Percentiles rank a stretch among this genome's conserved stretches.
Conservation (phyloP, 2,888 invertebrate species). For the Belgica antarctica region DNA sequence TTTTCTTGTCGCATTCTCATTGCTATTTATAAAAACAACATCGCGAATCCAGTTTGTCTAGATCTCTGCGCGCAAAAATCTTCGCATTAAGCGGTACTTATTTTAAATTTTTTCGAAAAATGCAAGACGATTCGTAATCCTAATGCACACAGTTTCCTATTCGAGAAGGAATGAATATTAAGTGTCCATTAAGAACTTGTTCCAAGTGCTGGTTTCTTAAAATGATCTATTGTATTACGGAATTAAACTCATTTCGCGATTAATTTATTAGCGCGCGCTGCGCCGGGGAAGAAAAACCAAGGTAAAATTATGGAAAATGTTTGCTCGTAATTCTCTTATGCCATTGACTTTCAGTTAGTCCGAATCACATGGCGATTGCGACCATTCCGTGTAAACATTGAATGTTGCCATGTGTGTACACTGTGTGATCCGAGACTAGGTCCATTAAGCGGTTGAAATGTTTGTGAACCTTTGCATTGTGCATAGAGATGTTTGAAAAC, state of each 20-base stretch:
- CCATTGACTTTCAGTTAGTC: not conserved
- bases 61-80: not conserved
- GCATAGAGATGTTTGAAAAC: not conserved
- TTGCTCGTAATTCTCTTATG: not conserved
- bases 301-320: constrained; percentile 7
- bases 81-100: not conserved
- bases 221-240: too few relatives aligned
- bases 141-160: constrained; percentile 11
- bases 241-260: too few relatives aligned
- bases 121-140: not conserved
- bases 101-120: not conserved
- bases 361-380: constrained; percentile 1
- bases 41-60: constrained; percentile 18
- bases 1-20: not conserved
- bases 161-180: too few relatives aligned
- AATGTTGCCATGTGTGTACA: not conserved
- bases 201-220: too few relatives aligned
- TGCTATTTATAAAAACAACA: not conserved
- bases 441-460: not conserved
- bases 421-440: constrained; percentile 1
- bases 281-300: too few relatives aligned
- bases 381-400: not conserved
- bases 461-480: not conserved
- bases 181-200: not conserved
- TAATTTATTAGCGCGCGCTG: not conserved